These are phyloP conservation scores for Patella ulyssiponensis DNA, from an alignment of 2,888 invertebrate species.

Conservation along the genomic window DNA sequence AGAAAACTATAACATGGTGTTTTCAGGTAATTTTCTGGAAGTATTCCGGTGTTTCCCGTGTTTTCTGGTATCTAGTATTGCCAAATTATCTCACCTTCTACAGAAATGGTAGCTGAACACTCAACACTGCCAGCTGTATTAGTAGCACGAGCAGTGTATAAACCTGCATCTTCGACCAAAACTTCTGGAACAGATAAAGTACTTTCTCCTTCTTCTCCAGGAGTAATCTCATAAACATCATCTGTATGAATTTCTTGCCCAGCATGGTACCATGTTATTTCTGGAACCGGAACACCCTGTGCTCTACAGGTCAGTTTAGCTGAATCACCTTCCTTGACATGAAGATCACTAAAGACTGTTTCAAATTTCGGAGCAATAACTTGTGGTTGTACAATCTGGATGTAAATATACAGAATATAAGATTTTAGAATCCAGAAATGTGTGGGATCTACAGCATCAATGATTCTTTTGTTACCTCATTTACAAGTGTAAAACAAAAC, in stretches of 20 bases:
- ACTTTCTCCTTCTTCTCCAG: conserved; percentile 55
- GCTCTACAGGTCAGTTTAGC: conserved; percentile 68
- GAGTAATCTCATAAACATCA: conserved; percentile 77
- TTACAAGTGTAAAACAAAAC: too few species aligned
- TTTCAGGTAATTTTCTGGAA: too few species aligned
- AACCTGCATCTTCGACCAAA: conserved; percentile 81
- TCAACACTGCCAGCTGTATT: conserved; percentile 83
- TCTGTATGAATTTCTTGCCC: conserved; percentile 77
- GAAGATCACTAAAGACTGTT: conserved; percentile 53
- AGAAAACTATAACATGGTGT: too few species aligned
- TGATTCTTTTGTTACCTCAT: too few species aligned
- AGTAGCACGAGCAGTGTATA: conserved; percentile 83
- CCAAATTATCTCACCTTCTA: conserved; percentile 69
- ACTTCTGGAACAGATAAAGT: conserved; percentile 79
- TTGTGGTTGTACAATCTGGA: conserved; percentile 44
- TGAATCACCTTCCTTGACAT: conserved; percentile 63
- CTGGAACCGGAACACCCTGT: conserved; percentile 70
- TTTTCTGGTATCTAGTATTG: too few species aligned
- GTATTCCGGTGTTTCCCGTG: too few species aligned
- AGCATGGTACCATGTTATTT: conserved; percentile 87
- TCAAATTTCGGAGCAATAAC: conserved; percentile 55
- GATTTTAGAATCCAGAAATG: too few species aligned
- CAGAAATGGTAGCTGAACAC: conserved; percentile 84
- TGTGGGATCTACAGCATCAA: too few species aligned
- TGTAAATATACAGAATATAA: background rate